phyloP scores from a whole-genome alignment of 1,140 invertebrate genomes.

The Pogonomyrmex californicus region DNA sequence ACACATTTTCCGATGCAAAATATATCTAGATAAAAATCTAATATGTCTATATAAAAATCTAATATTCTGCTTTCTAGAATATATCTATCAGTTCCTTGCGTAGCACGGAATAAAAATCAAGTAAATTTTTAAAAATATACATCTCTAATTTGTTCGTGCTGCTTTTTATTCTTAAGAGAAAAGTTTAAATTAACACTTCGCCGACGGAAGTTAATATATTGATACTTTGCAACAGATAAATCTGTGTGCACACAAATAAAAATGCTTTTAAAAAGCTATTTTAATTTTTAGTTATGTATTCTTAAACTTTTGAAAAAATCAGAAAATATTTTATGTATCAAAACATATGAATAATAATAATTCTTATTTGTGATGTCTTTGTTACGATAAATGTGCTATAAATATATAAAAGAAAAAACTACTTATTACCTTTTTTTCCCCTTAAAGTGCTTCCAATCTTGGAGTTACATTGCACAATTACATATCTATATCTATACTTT shows the following conservation, averaged over 20 bases:
- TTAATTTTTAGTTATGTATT: background rate
- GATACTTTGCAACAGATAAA: background rate
- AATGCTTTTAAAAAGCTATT: no score
- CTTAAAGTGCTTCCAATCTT: no score
- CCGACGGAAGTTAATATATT: background rate
- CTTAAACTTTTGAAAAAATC: background rate
- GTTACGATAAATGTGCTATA: no score
- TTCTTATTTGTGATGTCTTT: no score
- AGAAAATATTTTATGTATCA: no score
- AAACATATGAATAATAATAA: no score
- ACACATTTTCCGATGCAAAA: background rate
- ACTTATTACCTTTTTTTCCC: no score
- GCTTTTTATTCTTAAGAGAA: background rate
- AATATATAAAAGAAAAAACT: no score
- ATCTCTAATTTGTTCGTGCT: constrained; percentile 25
- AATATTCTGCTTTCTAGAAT: constrained; percentile 38
- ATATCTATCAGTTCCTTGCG: constrained; percentile 78
- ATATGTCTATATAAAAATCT: constrained; percentile 47
- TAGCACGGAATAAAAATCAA: constrained; percentile 73
- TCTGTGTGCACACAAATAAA: background rate
- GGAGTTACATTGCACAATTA: no score
- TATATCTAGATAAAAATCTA: background rate
- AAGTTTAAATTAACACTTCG: constrained; percentile 31
- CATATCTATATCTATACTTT: no score
- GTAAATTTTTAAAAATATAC: constrained; percentile 68